phyloP scores from a whole-genome alignment of 2,888 invertebrate genomes.

The Camptogramma bilineatum region DNA sequence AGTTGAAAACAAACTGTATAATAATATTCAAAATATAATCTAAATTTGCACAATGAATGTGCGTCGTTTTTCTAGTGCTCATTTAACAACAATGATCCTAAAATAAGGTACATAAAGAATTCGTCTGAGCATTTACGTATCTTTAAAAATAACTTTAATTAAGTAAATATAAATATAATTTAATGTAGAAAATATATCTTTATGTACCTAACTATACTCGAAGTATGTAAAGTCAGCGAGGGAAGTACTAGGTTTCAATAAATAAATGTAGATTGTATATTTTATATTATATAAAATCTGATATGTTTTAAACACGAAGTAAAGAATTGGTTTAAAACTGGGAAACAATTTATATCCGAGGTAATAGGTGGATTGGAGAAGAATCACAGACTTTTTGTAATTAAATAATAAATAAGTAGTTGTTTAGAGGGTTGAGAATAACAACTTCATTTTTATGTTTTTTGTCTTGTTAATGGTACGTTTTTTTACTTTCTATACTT shows the following conservation, averaged over 20 bases:
- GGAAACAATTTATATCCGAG: slow-evolving; percentile 19
- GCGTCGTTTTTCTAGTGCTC: slow-evolving; percentile 20
- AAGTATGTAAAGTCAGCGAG: slow-evolving; percentile 22
- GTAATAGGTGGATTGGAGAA: slow-evolving; percentile 24
- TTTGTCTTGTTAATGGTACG: no score
- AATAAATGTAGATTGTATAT: slow-evolving; percentile 28
- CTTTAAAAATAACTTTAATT: slow-evolving; percentile 16
- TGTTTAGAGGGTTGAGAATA: not conserved
- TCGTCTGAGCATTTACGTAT: slow-evolving; percentile 9
- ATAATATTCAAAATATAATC: slow-evolving; percentile 19
- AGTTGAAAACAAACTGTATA: not conserved
- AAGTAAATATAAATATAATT: slow-evolving; percentile 13
- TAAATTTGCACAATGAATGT: slow-evolving; percentile 18
- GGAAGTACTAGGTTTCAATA: slow-evolving; percentile 21
- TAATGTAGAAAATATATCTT: slow-evolving; percentile 28
- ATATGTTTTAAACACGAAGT: slow-evolving; percentile 38
- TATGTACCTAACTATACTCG: slow-evolving; percentile 11
- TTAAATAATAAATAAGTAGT: slow-evolving; percentile 11
- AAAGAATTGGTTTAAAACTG: slow-evolving; percentile 23
- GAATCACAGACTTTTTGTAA: slow-evolving; percentile 32
- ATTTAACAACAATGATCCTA: slow-evolving; percentile 21
- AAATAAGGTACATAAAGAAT: slow-evolving; percentile 23
- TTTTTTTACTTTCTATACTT: not conserved
- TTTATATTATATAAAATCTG: slow-evolving; percentile 30
- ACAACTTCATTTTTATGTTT: not conserved